These are phyloP conservation scores for Pocillopora verrucosa DNA, from an alignment of 64 coral and sea anemone genomes.

Conservation along the genomic window DNA sequence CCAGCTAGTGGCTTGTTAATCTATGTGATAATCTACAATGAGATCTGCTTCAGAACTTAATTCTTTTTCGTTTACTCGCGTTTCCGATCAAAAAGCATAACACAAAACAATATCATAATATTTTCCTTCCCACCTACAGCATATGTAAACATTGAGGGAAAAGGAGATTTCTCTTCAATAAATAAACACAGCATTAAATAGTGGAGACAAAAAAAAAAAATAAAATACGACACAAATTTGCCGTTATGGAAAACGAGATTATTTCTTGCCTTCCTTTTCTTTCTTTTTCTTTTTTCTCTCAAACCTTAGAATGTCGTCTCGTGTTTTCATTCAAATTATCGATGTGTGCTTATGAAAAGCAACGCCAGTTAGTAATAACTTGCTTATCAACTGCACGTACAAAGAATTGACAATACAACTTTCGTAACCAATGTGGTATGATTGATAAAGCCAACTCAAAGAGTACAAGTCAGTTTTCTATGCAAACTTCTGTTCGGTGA, in stretches of 20 bases:
- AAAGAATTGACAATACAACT: not conserved
- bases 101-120: constrained; percentile 5
- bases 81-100: not conserved
- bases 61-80: not conserved
- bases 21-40: not conserved
- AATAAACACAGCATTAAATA: constrained; percentile 17
- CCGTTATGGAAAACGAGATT: not conserved
- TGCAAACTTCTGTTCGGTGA: not conserved
- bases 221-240: not conserved
- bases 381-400: not conserved
- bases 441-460: not conserved
- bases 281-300: too few species aligned
- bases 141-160: not conserved
- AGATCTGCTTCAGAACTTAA: not conserved
- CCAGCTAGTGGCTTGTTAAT: not conserved
- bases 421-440: too few species aligned
- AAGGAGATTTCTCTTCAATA: constrained; percentile 4
- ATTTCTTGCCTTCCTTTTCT: not conserved
- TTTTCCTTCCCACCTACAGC: not conserved
- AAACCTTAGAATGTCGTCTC: too few species aligned
- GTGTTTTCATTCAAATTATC: too few species aligned
- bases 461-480: not conserved
- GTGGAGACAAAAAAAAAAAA: not conserved
- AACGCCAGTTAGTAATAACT: too few species aligned
- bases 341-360: too few species aligned